Base-by-base conservation (phyloP, 2,113 vertebrate species). In the Burhinus bistriatus region DNA sequence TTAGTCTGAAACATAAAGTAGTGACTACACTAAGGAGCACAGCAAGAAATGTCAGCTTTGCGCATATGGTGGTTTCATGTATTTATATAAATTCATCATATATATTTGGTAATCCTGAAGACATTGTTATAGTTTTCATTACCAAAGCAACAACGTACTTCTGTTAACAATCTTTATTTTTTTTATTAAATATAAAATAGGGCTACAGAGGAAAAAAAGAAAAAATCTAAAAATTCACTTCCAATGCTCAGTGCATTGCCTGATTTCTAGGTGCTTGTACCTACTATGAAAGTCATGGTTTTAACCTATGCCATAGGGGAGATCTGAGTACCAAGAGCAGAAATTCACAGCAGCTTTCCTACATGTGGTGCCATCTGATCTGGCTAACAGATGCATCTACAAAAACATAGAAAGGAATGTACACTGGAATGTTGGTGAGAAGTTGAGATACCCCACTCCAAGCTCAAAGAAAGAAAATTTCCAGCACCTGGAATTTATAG, bases 381-480 rank as follows among this genome's bases (percentile, higher is more conserved):
- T 51, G 14, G 4, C 13, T 61, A 54, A 8, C 12, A 87, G n/a
- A 61, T 57, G 2, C 2, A 5, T 78, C 26, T 30, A 26, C 6
- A 57, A 32, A 32, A 22, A 1, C 11, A 16, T 2, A 17, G 14
- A 49, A 47, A n/a, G 0, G 0, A 22, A 51, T 0, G 0, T 10
- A 23, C 17, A 42, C 10, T 49, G 23, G 5, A 54, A 47, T 15
- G 13, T 10, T 17, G 5, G 1, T 59, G 27, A 93, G 29, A 65
- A 45, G 27, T n/a, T 65, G 40, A 57, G 20, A 26, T 77, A 47
- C 13, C 11, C 5, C 6, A 15, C 21, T 44, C 7, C 26, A 69
- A 57, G 14, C 12, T 76, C 52, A 76, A 65, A 79, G 34, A n/a
- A 65, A 51, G 5, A 45, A 72, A 9, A 8, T 90, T 88, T 44